Conservation (phyloP, 2,888 invertebrate species). For the Cryptops parisi region DNA sequence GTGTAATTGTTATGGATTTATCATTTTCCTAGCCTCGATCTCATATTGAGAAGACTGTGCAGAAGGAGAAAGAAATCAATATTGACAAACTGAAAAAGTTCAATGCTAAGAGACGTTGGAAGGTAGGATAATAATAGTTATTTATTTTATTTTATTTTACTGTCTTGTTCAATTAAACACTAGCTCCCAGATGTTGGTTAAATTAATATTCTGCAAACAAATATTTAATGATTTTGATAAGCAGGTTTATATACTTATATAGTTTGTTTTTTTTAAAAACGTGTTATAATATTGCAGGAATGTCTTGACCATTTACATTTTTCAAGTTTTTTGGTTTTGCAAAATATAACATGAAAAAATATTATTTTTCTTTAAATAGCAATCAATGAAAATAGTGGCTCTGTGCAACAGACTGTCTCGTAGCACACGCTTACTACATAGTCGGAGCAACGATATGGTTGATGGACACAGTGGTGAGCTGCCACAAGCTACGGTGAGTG, state of each 20-base stretch:
- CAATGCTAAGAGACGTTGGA: neutral
- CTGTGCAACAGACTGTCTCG: constrained; percentile 33
- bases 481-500: constrained; percentile 1
- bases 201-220: too few species aligned
- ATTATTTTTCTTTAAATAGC: constrained; percentile 27
- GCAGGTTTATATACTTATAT: too few species aligned
- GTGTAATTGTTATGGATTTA: too few species aligned
- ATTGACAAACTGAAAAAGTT: neutral
- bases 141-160: neutral
- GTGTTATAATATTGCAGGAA: too few species aligned
- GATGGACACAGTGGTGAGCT: neutral
- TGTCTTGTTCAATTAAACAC: neutral
- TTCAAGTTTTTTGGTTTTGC: too few species aligned
- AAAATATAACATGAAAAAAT: too few species aligned
- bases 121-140: neutral
- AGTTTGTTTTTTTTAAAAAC: too few species aligned
- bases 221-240: too few species aligned
- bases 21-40: neutral
- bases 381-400: constrained; percentile 33
- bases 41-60: neutral
- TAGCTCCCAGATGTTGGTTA: too few species aligned
- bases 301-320: too few species aligned
- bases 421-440: constrained; percentile 27
- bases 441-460: constrained; percentile 18
- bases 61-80: neutral